Base-by-base conservation (phyloP, 2,888 invertebrate species). In the Protonemura montana region DNA sequence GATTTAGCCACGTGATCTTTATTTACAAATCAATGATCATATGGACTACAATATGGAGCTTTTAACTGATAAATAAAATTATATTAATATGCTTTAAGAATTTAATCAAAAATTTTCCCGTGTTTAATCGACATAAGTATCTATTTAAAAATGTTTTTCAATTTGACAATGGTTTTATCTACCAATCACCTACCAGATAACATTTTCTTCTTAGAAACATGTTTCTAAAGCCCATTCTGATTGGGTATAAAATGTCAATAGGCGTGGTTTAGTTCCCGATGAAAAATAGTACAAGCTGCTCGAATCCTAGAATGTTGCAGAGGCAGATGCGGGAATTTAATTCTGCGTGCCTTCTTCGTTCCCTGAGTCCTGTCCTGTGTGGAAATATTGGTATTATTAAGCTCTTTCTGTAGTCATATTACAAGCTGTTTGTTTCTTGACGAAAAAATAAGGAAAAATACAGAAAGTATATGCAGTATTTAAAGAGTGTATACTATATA, bases 251-350 rank as follows among this genome's bases (percentile, higher is more conserved):
- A 5, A 35, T 59, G 28, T 29, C 42, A 85, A 86, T 86, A 77
- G 87, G 87, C 86, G 87, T 87, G 87, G 87, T 87, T 86, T 82
- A 85, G 25, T 85, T 87, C 83, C 1, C 13, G 13, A 1, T 16
- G 21, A 35, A 35, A 35, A 35, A 35, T 35, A 10, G n/a, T n/a
- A n/a, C n/a, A n/a, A n/a, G n/a, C n/a, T n/a, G n/a, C n/a, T n/a
- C n/a, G n/a, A n/a, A n/a, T n/a, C n/a, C n/a, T n/a, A n/a, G n/a
- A n/a, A n/a, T n/a, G n/a, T n/a, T n/a, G n/a, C n/a, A n/a, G n/a
- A n/a, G n/a, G n/a, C n/a, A n/a, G n/a, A n/a, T n/a, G n/a, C n/a
- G n/a, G n/a, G n/a, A n/a, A n/a, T n/a, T n/a, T n/a, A n/a, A n/a
- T n/a, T n/a, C n/a, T n/a, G n/a, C n/a, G n/a, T n/a, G n/a, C n/a